Evolutionary conservation across 2,888 invertebrate genomes (phyloP).

Genomic region (Galerucella calmariensis): DNA sequence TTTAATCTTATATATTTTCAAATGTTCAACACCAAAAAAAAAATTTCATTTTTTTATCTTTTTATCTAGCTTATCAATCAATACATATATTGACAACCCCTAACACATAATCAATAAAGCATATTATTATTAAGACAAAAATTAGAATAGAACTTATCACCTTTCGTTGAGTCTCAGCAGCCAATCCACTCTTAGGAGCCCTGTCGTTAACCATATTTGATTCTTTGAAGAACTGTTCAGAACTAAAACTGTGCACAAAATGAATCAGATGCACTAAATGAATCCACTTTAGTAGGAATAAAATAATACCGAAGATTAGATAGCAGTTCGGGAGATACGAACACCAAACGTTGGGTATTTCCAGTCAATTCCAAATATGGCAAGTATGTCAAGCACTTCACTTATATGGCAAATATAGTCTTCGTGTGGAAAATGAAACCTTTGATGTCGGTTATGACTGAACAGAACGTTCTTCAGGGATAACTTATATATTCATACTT

Average conservation of each 20-base stretch:
- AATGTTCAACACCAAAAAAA: too few species aligned
- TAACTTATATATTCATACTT: not conserved
- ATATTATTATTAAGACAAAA: too few species aligned
- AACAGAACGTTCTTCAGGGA: not conserved
- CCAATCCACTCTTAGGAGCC: constrained; percentile 14
- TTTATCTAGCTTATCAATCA: too few species aligned
- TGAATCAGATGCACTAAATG: not conserved
- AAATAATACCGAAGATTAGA: not conserved
- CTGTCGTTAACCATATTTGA: constrained; percentile 8
- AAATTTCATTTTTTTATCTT: too few species aligned
- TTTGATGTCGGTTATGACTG: not conserved
- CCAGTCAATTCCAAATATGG: constrained; percentile 1
- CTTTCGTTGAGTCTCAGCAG: constrained; percentile 9
- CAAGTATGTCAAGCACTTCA: not conserved
- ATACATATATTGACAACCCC: too few species aligned
- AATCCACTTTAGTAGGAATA: not conserved
- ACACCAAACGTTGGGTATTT: not conserved
- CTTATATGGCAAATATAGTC: not conserved
- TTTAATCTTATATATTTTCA: too few species aligned
- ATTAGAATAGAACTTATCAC: not conserved
- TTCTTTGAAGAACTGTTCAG: not conserved
- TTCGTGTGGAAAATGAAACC: not conserved
- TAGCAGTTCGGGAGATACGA: not conserved
- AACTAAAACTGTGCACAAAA: not conserved
- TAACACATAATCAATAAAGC: too few species aligned